phyloP scores from a whole-genome alignment of 2,888 invertebrate species.

The Anticlea derivata region DNA sequence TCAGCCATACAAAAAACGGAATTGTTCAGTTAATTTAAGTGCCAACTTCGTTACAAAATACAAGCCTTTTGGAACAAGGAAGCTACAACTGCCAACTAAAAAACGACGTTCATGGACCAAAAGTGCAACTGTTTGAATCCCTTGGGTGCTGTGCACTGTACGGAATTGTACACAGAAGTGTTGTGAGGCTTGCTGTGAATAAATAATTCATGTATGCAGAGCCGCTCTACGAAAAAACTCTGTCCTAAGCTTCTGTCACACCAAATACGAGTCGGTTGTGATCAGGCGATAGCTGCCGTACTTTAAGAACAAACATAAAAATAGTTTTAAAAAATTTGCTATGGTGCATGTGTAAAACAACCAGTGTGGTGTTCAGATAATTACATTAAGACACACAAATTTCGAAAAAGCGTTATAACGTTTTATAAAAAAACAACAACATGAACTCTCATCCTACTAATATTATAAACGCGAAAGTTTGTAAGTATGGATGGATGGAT shows the following conservation, averaged over 20 bases:
- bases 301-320: too few species aligned
- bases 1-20: background rate
- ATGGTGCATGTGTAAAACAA: too few species aligned
- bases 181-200: slow-evolving; percentile 15
- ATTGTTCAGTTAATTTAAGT: background rate
- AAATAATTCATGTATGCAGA: slow-evolving; percentile 22
- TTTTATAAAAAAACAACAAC: too few species aligned
- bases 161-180: slow-evolving; percentile 19
- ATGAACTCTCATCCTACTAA: too few species aligned
- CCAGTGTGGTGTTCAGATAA: too few species aligned
- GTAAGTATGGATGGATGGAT: too few species aligned
- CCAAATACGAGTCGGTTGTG: too few species aligned
- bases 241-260: background rate
- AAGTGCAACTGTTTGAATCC: slow-evolving; percentile 21
- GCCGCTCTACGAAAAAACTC: slow-evolving; percentile 9
- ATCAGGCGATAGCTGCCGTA: too few species aligned
- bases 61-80: slow-evolving; percentile 4
- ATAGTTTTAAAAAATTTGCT: too few species aligned
- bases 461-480: too few species aligned
- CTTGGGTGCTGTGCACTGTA: slow-evolving; percentile 19
- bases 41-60: slow-evolving; percentile 3
- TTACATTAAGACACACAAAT: too few species aligned
- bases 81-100: slow-evolving; percentile 13
- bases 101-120: slow-evolving; percentile 9
- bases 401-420: too few species aligned